Base-by-base conservation (phyloP, 1,140 invertebrate genomes). In the Kradibia gibbosae region DNA sequence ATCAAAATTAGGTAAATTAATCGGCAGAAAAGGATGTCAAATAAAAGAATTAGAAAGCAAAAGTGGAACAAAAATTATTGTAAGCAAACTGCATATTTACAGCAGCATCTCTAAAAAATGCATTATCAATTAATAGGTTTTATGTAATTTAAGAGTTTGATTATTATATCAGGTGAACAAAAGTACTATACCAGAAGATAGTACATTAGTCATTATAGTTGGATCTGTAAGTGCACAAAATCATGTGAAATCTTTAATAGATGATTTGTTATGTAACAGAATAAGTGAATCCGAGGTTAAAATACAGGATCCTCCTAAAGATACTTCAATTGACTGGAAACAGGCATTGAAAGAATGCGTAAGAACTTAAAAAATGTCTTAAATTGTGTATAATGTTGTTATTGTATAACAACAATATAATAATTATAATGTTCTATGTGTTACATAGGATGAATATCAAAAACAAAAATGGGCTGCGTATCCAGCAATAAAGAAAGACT, bases 401-500 rank as follows among this genome's bases (percentile, higher is more conserved):
- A 39, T 60, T 22, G 53, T 31, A n/a, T 65, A 31, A 17, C 28
- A 31, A 48, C 17, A 67, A 25, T 28, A 42, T 28, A 48, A 71
- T 71, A 71, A 71, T 45, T 45, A 13, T 71, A 45, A 5, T 45
- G n/a, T n/a, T n/a, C n/a, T n/a, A n/a, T n/a, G n/a, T n/a, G n/a
- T 48, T 45, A 1, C 28, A 8, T 87, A 95, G 92, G 92, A 94
- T 78, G 84, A 89, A 80, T 88, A 86, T 13, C 92, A 93, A 77
- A 90, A 92, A 74, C 90, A 91, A 72, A 93, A 93, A 80, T 96
- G 94, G 93, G 92, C 92, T 2, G 92, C 93, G 80, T 91, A 94
- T 28, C 94, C 95, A 1, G 89, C 92, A 3, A 92, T 98, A 22
- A 91, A 93, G 4, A 98, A 98, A 89, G 91, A 97, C 85, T 97